These are phyloP conservation scores for Tachina grossa DNA, from an alignment of 2,888 invertebrate species.

Conservation along the genomic window DNA sequence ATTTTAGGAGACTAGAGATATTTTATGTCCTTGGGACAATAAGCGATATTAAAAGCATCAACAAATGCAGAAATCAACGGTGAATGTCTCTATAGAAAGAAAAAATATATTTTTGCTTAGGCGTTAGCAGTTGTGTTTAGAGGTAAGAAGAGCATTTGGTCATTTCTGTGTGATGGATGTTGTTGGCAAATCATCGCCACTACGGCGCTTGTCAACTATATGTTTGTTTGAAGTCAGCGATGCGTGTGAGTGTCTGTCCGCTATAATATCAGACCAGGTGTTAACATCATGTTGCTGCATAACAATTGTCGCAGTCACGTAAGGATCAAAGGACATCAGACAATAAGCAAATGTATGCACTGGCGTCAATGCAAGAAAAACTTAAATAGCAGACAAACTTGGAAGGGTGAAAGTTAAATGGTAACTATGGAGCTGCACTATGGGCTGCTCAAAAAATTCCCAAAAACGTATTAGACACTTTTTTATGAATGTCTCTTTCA, in stretches of 20 bases:
- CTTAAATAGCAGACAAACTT: constrained; percentile 13
- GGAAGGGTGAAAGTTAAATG: constrained; percentile 24
- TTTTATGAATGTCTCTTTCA: no score
- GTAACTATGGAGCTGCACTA: constrained; percentile 32
- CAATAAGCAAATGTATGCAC: constrained; percentile 49
- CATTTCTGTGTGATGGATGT: constrained; percentile 4
- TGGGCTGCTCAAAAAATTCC: background rate
- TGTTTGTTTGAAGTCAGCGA: constrained; percentile 20
- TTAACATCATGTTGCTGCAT: constrained; percentile 72
- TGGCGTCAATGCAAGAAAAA: constrained; percentile 48
- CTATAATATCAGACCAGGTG: constrained; percentile 72
- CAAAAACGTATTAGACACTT: no score
- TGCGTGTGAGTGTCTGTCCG: constrained; percentile 17
- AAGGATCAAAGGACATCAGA: constrained; percentile 74
- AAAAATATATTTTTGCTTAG: background rate
- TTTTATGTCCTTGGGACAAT: constrained; percentile 2
- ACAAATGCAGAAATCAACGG: constrained; percentile 15
- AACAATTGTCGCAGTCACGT: constrained; percentile 76
- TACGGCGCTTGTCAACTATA: constrained; percentile 48
- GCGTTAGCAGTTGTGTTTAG: background rate
- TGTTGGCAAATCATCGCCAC: constrained; percentile 43
- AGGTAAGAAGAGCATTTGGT: background rate
- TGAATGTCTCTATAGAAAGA: constrained; percentile 4
- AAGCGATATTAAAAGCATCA: constrained; percentile 17
- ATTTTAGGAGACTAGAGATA: background rate